Percentiles rank a stretch among this genome's conserved stretches.
Evolutionary conservation across 2,113 vertebrate genomes (phyloP).

Genomic region (Monarcha castaneiventris): DNA sequence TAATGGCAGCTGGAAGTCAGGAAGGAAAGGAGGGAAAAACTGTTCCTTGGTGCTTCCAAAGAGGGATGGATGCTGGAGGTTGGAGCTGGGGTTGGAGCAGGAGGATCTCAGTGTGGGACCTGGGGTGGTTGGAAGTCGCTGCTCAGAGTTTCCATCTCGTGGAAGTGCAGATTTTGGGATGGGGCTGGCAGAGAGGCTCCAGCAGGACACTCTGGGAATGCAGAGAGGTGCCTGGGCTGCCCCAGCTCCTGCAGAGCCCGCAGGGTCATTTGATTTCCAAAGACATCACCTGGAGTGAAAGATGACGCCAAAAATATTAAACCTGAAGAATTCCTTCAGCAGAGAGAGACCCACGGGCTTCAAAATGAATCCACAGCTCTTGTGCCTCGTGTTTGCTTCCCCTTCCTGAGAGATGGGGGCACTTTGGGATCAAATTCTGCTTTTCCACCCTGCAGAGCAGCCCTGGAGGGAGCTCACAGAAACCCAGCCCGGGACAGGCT

Average conservation of each 20-base stretch:
- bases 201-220: fast-evolving
- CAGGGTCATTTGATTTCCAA: neutral
- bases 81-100: neutral
- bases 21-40: neutral
- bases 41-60: neutral
- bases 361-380: neutral
- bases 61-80: neutral
- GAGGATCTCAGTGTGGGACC: neutral
- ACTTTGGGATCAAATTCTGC: neutral
- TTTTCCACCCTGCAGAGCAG: neutral
- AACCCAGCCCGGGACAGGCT: neutral
- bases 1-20: neutral
- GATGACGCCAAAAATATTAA: neutral
- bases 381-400: fast-evolving
- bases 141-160: neutral
- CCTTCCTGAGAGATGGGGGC: neutral
- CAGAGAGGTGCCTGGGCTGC: fast-evolving
- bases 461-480: neutral
- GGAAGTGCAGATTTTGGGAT: neutral
- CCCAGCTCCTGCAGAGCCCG: neutral
- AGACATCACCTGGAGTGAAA: neutral
- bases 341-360: neutral
- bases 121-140: neutral
- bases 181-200: neutral
- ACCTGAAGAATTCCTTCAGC: neutral